Conservation (phyloP, 2,888 invertebrate species). For the Salticus scenicus region DNA sequence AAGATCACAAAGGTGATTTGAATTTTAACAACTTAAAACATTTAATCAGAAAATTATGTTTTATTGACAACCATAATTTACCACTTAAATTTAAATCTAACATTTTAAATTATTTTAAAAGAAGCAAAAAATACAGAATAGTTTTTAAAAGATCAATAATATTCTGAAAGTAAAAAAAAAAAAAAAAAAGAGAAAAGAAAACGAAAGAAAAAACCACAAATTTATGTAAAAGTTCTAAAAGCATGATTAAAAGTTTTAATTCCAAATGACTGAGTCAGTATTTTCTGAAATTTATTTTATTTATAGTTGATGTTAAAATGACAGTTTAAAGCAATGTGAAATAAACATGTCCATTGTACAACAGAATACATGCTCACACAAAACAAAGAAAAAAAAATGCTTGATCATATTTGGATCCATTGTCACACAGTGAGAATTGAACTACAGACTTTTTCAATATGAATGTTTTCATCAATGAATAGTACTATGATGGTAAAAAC, state of each 20-base stretch:
- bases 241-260: neutral
- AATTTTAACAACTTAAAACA: no score
- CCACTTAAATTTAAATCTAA: no score
- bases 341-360: slow-evolving; percentile 44
- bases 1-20: no score
- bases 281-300: slow-evolving; percentile 38
- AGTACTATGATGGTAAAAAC: slow-evolving; percentile 69
- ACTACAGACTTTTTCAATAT: slow-evolving; percentile 60
- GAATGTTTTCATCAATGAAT: slow-evolving; percentile 55
- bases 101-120: no score
- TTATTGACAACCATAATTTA: no score
- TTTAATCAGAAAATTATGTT: no score
- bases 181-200: no score
- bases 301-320: slow-evolving; percentile 68
- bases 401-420: slow-evolving; percentile 52
- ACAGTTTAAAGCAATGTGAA: slow-evolving; percentile 59
- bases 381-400: slow-evolving; percentile 51
- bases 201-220: no score
- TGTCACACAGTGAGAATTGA: slow-evolving; percentile 47
- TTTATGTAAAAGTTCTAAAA: no score
- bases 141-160: no score
- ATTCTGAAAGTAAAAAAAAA: no score
- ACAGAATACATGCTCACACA: slow-evolving; percentile 25
- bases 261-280: neutral
- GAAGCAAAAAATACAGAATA: no score